Base-by-base conservation (phyloP, 2,797 vertebrate genomes). In the Mareca penelope region DNA sequence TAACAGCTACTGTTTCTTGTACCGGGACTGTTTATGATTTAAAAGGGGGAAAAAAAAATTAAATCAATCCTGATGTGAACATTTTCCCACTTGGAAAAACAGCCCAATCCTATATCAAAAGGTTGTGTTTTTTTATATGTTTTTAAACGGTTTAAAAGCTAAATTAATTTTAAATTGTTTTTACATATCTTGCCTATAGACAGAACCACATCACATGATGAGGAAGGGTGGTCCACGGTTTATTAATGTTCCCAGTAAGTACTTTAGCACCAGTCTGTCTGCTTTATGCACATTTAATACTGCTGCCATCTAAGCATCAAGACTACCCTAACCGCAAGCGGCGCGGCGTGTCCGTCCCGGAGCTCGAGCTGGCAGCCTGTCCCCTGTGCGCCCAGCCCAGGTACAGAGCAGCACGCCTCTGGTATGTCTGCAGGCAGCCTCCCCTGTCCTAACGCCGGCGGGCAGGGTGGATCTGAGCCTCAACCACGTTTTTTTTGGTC, bases 1-100 rank as follows among this genome's bases (percentile, higher is more conserved):
- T 97, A 98, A 97, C 98, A 98, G 98, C 98, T 98, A 97, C 97
- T 95, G 97, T 98, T 98, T 97, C 98, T 97, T 98, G 97, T 98
- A 97, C 96, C 1, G 18, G 93, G 95, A 95, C 96, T 98, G 97
- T 97, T 98, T 97, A 97, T 98, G 95, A 98, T 98, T 98, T 97
- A 96, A 97, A 97, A 96, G 31, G 69, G 69, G 81, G 46, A 5
- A 31, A 92, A 93, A 97, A 97, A 95, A 94, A 19, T 96, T 97
- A 98, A 98, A 97, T 97, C 96, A 94, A 97, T 97, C 97, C 97
- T 97, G 96, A 98, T 97, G 98, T 97, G 97, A 97, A 97, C 95
- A 73, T 95, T 98, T 98, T 97, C 85, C 94, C 89, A 95, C 93
- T 95, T 95, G 91, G 96, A 96, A 93, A 97, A 95, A 86, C 94